Evolutionary conservation across 2,113 vertebrate genomes (phyloP), one percentile per base, ranked within the genome.

Genomic region (Pomatostomus ruficeps): DNA sequence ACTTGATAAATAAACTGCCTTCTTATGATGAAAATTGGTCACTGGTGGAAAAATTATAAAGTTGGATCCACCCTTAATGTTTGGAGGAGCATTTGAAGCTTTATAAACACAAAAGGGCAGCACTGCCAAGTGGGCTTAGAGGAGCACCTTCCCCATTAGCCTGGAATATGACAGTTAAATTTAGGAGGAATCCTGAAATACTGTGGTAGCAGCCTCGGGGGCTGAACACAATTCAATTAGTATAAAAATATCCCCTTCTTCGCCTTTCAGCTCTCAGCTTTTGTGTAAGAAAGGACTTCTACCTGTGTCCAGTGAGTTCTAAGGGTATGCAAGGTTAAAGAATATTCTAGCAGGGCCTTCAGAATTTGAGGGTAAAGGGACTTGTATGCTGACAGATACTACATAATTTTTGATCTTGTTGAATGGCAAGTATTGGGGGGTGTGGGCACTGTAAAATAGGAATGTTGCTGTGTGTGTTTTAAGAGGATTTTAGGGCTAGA

Each of bases 211-310:
- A 7, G 65, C 88, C 84, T 88, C 43, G 10, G 33, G 95, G 80
- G 66, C 78, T 93, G 82, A 93, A 89, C 93, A 21, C 43, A 91
- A 79, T 86, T 24, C n/a, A 85, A 93, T 96, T 90, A 72, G 33
- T 38, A 68, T 85, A 79, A 91, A 95, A 96, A 78, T 54, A 79
- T 55, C 52, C 40, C 45, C 22, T 75, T 78, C 59, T 57, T 55
- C 0, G 0, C 19, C 33, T 68, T 80, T 81, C 66, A 85, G 9
- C 48, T 89, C 57, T 46, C 82, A 94, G 40, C 5, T 92, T 85
- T 95, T 91, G 29, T 78, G 29, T 94, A 78, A 93, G 83, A 94
- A 95, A 93, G 81, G 4, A 20, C 49, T 68, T 89, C 45, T 52
- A 70, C 45, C 42, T 55, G 38, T 77, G 61, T 35, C 61, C 48